Evolutionary conservation across 2,888 invertebrate species (phyloP).

Genomic region (Drosophila pseudotalamancana): DNA sequence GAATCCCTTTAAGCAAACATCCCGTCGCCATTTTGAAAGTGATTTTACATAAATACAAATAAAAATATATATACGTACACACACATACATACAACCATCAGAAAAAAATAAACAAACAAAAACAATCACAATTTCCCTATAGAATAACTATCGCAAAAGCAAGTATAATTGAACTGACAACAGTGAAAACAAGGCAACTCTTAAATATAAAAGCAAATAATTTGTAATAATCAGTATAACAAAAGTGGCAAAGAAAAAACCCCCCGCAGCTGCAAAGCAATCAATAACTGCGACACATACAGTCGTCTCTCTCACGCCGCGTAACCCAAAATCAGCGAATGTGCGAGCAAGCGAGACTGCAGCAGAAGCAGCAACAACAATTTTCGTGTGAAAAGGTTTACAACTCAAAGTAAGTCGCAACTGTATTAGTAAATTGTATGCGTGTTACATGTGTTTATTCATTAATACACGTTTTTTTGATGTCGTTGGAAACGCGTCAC

Average conservation of each 20-base stretch:
- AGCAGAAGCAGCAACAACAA: constrained; percentile 41
- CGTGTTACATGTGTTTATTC: constrained; percentile 50
- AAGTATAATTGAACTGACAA: constrained; percentile 44
- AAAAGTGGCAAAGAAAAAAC: constrained; percentile 64
- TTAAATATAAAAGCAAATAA: constrained; percentile 54
- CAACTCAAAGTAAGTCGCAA: constrained; percentile 80
- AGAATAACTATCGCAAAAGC: constrained; percentile 33
- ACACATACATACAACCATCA: constrained; percentile 43
- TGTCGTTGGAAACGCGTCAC: constrained; percentile 12
- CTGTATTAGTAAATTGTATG: constrained; percentile 44
- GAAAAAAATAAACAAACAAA: constrained; percentile 38
- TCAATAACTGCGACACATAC: constrained; percentile 70
- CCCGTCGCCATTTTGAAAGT: constrained; percentile 80
- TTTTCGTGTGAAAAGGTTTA: constrained; percentile 76
- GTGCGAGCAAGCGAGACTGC: constrained; percentile 50
- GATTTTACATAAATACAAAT: constrained; percentile 69
- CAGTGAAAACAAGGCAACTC: constrained; percentile 61
- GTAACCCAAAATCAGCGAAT: constrained; percentile 32
- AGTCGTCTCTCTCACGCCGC: constrained; percentile 59
- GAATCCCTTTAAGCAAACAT: constrained; percentile 71
- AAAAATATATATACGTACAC: constrained; percentile 56
- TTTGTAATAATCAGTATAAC: constrained; percentile 64
- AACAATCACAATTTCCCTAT: constrained; percentile 45
- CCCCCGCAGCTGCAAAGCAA: constrained; percentile 62
- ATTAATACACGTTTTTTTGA: constrained; percentile 55